Base-by-base conservation (phyloP, 92 coral and sea anemone species). In the Paragorgia papillata region DNA sequence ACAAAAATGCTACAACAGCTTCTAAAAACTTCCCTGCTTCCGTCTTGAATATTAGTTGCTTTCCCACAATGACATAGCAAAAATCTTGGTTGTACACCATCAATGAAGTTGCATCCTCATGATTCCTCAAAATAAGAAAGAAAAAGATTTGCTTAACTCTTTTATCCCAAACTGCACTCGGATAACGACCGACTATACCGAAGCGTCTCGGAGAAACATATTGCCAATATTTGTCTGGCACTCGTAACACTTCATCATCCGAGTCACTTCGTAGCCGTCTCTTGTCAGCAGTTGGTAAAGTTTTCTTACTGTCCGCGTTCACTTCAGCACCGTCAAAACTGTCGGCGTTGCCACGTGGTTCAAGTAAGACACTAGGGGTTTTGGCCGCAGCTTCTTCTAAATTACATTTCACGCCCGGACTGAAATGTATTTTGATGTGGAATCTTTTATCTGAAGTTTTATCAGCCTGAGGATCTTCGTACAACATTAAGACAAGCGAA, bases 381-480 rank as follows among this genome's bases (percentile, higher is more conserved):
- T n/a, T n/a, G n/a, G n/a, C 49, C 22, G 44, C 60, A 21, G 76
- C 60, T 29, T 49, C 76, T 2, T 69, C 76, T 9, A 69, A 49
- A 17, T 49, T 31, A 7, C 76, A 69, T 69, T 69, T 69, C 17
- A 69, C 74, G n/a, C 93, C 93, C 28, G 98, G 97, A 54, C 97
- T 88, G 69, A 94, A 94, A 85, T 94, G 92, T 20, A 94, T 35
- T 33, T 94, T 97, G 54, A 94, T 89, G 56, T 90, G 98, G 59
- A 90, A 90, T 49, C 98, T 73, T 15, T 84, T 83, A 12, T 88
- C 94, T 1, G 98, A 90, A 35, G 43, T 65, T 9, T 79, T 84
- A 30, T 94, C 98, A 27, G 97, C 98, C 15, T 84, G 89, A 0
- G 98, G 98, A 75, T 94, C 98, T 66, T 94, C 98, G 66, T 90